Evolutionary conservation across 1,140 invertebrate species (phyloP).

Genomic region (Arctopsyche grandis): DNA sequence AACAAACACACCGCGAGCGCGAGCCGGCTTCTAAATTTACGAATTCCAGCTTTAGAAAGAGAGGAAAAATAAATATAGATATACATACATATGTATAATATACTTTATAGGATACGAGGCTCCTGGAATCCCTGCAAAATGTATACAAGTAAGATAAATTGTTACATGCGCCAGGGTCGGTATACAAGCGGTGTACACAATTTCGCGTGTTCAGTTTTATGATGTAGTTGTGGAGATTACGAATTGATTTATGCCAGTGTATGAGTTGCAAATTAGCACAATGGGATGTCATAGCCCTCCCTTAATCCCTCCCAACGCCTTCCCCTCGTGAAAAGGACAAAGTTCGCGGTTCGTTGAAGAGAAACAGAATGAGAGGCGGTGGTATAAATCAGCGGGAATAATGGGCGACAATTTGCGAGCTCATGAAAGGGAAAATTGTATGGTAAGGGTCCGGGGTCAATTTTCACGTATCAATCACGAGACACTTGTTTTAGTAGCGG

Average conservation of each 20-base stretch:
- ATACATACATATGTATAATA: no score
- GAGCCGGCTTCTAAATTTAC: no score
- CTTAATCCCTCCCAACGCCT: neutral
- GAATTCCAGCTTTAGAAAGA: no score
- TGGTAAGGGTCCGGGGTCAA: slow-evolving; percentile 4
- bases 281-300: neutral
- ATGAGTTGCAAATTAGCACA: neutral
- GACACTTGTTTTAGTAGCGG: neutral
- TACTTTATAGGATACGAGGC: no score
- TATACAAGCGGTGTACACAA: no score
- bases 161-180: no score
- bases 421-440: slow-evolving; percentile 7
- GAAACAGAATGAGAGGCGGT: neutral
- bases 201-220: no score
- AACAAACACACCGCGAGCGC: no score
- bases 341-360: neutral
- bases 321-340: neutral
- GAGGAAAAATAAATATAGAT: no score
- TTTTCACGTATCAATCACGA: slow-evolving; percentile 9
- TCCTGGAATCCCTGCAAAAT: no score
- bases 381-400: neutral
- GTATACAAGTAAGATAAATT: no score
- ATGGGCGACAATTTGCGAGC: slow-evolving; percentile 9
- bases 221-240: slow-evolving; percentile 5
- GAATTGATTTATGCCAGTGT: neutral